Conservation (phyloP, 1,140 invertebrate species). For the Diorhabda sublineata region DNA sequence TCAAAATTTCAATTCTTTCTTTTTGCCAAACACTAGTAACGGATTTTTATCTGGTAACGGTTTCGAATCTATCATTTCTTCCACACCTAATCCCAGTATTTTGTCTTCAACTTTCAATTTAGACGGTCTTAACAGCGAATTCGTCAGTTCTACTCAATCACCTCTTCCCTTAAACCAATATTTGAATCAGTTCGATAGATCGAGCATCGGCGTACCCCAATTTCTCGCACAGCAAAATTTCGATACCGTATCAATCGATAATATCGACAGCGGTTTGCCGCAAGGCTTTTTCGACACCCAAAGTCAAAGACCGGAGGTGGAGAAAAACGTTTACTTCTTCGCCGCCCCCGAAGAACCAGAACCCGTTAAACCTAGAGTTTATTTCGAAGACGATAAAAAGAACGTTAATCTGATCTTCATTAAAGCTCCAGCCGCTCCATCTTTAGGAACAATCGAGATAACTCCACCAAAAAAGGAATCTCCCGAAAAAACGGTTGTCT, state of each 20-base stretch:
- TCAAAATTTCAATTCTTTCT: not conserved
- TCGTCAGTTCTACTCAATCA: not conserved
- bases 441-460: conserved; percentile 64
- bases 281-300: not conserved
- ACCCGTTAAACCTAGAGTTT: conserved; percentile 47
- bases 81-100: conserved; percentile 1
- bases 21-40: not conserved
- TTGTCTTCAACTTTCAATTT: not conserved
- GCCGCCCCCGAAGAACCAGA: conserved; percentile 64
- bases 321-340: conserved; percentile 75
- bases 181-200: not conserved
- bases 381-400: conserved; percentile 59
- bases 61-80: not conserved
- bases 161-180: not conserved
- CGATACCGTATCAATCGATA: not conserved
- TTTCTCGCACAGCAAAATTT: not conserved
- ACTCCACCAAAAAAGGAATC: conserved; percentile 59
- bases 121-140: not conserved
- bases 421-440: conserved; percentile 74
- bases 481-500: conserved; percentile 84
- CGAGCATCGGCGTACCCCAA: too few species aligned
- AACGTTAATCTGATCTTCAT: conserved; percentile 89
- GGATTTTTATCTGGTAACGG: not conserved
- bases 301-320: conserved; percentile 42
- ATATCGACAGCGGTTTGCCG: not conserved